These are phyloP conservation scores for Solenopsis invicta DNA, from an alignment of 1,140 invertebrate genomes.

Conservation along the genomic window DNA sequence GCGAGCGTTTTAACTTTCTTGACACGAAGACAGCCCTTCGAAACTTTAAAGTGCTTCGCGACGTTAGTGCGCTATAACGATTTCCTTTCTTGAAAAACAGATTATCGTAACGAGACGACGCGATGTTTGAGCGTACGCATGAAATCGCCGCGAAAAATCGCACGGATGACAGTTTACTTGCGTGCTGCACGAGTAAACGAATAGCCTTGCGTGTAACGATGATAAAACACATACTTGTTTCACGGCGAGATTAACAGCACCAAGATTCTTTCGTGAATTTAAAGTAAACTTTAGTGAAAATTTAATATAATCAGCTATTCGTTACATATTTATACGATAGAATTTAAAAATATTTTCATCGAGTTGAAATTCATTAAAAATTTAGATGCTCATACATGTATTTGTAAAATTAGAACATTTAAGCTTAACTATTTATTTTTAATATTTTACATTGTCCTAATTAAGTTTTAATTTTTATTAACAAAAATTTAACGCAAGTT, in stretches of 20 bases:
- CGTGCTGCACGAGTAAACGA: slow-evolving; percentile 38
- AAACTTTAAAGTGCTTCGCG: slow-evolving; percentile 25
- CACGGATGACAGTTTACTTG: slow-evolving; percentile 37
- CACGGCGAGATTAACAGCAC: not conserved
- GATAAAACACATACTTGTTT: not conserved
- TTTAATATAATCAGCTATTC: not conserved
- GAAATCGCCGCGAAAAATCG: slow-evolving; percentile 44
- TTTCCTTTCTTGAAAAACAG: slow-evolving; percentile 35
- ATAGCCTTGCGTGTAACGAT: slow-evolving; percentile 1
- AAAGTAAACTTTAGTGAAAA: slow-evolving; percentile 24
- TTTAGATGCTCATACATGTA: not conserved
- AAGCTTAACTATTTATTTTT: not conserved
- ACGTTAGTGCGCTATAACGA: slow-evolving; percentile 24
- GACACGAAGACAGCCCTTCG: slow-evolving; percentile 37
- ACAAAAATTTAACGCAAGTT: not conserved
- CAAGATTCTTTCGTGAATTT: not conserved
- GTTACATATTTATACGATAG: not conserved
- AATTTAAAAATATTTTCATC: slow-evolving; percentile 8
- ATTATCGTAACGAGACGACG: slow-evolving; percentile 52
- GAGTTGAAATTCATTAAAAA: not conserved
- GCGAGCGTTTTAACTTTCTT: slow-evolving; percentile 28
- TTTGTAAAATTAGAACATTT: not conserved
- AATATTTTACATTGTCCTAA: not conserved
- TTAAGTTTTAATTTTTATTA: not conserved
- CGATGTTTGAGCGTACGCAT: slow-evolving; percentile 28